Conservation (phyloP, 2,797 vertebrate species). For the Cheirogaleus major region DNA sequence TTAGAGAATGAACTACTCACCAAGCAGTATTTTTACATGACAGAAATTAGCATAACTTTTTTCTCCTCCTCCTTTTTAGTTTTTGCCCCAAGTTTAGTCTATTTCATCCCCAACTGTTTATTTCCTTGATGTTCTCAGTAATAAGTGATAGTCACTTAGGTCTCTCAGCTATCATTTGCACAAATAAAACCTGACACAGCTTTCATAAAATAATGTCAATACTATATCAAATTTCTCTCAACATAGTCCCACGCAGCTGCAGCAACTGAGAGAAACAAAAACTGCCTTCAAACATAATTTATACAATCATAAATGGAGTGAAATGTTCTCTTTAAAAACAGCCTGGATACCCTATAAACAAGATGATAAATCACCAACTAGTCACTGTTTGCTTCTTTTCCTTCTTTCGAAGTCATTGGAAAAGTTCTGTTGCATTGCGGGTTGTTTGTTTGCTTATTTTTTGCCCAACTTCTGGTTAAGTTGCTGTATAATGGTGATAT, state of each 20-base stretch:
- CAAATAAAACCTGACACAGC: slow-evolving; percentile 80
- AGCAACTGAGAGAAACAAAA: slow-evolving; percentile 73
- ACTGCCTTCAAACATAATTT: slow-evolving; percentile 72
- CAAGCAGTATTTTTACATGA: background rate
- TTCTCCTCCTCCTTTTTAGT: background rate
- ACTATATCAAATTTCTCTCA: slow-evolving; percentile 77
- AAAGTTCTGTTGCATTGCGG: background rate
- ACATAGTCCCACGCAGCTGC: slow-evolving; percentile 71
- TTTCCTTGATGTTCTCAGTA: slow-evolving; percentile 72
- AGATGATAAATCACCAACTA: slow-evolving; percentile 50
- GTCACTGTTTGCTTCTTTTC: background rate
- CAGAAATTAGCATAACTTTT: slow-evolving; percentile 63
- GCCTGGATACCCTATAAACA: slow-evolving; percentile 64
- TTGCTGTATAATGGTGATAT: accelerated
- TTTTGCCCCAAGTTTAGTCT: background rate
- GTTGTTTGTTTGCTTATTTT: background rate
- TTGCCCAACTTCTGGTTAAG: background rate
- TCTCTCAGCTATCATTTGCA: slow-evolving; percentile 74
- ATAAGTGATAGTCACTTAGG: slow-evolving; percentile 76
- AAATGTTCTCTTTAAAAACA: slow-evolving; percentile 67
- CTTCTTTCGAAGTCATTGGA: background rate
- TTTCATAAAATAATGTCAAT: slow-evolving; percentile 81
- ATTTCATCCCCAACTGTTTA: slow-evolving; percentile 72
- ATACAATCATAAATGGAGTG: slow-evolving; percentile 67
- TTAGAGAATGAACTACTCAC: background rate